Evolutionary conservation across 2,797 vertebrate genomes (phyloP), one percentile per base, ranked within the genome.

Genomic region (Synanceia verrucosa): DNA sequence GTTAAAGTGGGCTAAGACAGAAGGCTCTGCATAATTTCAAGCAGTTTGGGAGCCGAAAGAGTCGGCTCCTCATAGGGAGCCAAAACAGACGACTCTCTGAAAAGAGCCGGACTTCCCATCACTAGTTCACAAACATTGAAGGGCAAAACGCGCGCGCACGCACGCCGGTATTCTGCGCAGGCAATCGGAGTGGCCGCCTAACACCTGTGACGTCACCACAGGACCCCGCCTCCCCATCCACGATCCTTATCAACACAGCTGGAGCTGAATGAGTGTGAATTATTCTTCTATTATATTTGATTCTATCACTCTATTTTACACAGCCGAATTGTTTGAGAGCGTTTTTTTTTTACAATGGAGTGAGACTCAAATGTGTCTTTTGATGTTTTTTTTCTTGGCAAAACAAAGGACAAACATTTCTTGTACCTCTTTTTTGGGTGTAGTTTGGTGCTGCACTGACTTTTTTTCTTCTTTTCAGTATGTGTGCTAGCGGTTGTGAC

Each of bases 161-260:
- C 50, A 14, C 60, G 9, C 59, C 1, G 37, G 33, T 55, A 28
- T 88, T 90, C 23, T 82, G 60, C 50, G 29, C 85, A 89, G 89
- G 91, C 91, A 39, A 56, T 70, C 70, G 34, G 29, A 9, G 44
- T 6, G 80, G 59, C 65, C 59, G 43, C 85, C 87, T 85, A 70
- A 82, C 24, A 10, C 9, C 0, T 3, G 23, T 90, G 87, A 91
- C 90, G 88, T 86, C 82, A 88, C 3, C 16, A 28, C n/a, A 28
- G 50, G 51, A 31, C 76, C 57, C 23, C 43, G n/a, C n/a, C n/a
- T n/a, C n/a, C n/a, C n/a, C n/a, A n/a, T n/a, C n/a, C n/a, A 21
- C 24, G 24, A 57, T 55, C 51, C 21, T 19, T 3, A 52, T 59
- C 66, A 52, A n/a, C 75, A 70, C 78, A 80, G 66, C 70, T 85